A percentile compares a stretch with the other conserved stretches of the same genome.
Conservation (phyloP, 2,797 vertebrate species). For the Gallinago stenura region DNA sequence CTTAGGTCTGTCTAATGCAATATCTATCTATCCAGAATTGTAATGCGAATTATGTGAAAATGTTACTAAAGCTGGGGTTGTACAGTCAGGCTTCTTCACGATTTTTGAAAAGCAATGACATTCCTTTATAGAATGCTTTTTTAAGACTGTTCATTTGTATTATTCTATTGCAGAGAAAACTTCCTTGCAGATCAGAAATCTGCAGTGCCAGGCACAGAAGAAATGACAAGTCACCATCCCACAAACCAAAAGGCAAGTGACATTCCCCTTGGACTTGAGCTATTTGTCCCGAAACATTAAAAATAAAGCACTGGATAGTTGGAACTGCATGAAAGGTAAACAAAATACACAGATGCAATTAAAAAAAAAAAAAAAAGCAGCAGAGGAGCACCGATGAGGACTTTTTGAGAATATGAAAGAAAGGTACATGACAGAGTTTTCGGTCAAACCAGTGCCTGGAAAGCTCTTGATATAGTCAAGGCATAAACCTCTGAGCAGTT, state of each 20-base stretch:
- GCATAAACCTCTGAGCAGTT: neutral
- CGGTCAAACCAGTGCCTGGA: neutral
- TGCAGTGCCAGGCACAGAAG: neutral
- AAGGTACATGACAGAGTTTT: neutral
- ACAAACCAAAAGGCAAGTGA: neutral
- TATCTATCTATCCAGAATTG: neutral
- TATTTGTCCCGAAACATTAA: neutral
- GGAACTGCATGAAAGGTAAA: neutral
- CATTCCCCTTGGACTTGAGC: neutral
- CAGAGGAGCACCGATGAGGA: neutral
- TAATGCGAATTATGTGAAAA: neutral
- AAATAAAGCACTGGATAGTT: neutral
- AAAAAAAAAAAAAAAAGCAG: neutral
- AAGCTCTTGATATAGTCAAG: neutral
- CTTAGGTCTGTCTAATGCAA: neutral
- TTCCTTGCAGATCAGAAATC: neutral
- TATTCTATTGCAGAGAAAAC: neutral
- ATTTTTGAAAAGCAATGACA: slow-evolving; percentile 2
- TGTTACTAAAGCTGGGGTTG: neutral
- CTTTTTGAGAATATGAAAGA: neutral
- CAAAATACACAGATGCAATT: neutral
- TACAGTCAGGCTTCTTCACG: neutral
- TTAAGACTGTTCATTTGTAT: neutral
- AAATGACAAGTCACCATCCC: neutral
- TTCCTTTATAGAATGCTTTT: neutral